These are phyloP conservation scores for Irena cyanogastra DNA, from an alignment of 2,113 vertebrate species.

Conservation along the genomic window DNA sequence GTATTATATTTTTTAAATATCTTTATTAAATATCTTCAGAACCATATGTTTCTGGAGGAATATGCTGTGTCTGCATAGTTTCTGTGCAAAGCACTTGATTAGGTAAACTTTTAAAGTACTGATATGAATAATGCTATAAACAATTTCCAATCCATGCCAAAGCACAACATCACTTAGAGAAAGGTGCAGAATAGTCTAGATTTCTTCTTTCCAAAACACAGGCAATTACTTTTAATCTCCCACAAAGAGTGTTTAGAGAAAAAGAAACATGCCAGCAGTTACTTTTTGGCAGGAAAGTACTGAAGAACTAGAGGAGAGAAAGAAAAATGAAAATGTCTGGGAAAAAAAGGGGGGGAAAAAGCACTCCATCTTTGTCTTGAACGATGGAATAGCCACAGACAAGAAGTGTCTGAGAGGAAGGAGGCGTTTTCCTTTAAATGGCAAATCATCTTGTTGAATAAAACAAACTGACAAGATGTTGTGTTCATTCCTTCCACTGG, in stretches of 20 bases:
- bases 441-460: neutral
- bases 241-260: neutral
- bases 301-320: slow-evolving; percentile 7
- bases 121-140: neutral
- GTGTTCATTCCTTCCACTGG: neutral
- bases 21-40: neutral
- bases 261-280: neutral
- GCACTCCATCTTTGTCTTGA: neutral
- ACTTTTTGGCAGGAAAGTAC: slow-evolving; percentile 11
- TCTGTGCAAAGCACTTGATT: neutral
- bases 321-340: neutral
- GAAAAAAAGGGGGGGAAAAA: neutral
- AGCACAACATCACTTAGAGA: neutral
- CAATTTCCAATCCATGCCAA: neutral
- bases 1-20: neutral
- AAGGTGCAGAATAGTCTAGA: neutral
- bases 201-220: slow-evolving; percentile 3
- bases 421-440: neutral
- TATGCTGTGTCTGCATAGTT: neutral
- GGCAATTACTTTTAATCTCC: slow-evolving; percentile 22
- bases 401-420: neutral
- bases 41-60: neutral
- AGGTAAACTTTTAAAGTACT: neutral
- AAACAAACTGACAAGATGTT: neutral
- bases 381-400: neutral